Evolutionary conservation across 2,888 invertebrate species (phyloP).

Genomic region (Monoplex corrugatus): DNA sequence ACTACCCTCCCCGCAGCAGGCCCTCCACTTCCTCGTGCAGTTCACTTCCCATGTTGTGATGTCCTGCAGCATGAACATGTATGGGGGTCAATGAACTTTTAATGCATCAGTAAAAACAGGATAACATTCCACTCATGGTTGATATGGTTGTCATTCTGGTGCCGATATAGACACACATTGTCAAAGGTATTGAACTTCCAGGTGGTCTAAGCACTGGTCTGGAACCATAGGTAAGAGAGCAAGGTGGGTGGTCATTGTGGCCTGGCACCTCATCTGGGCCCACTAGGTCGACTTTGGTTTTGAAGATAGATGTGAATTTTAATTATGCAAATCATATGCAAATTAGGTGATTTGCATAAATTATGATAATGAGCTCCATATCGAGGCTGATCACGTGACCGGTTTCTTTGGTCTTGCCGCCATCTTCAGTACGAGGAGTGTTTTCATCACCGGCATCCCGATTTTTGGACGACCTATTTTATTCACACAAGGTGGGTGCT

Average conservation of each 20-base stretch:
- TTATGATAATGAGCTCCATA: slow-evolving; percentile 74
- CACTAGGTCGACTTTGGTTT: neutral
- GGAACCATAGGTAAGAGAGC: slow-evolving; percentile 18
- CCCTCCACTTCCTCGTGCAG: too few species aligned
- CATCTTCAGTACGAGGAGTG: slow-evolving; percentile 53
- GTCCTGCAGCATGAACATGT: too few species aligned
- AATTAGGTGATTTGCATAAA: slow-evolving; percentile 72
- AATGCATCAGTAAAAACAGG: too few species aligned
- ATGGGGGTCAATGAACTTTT: too few species aligned
- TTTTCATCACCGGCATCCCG: slow-evolving; percentile 15
- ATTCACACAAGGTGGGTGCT: slow-evolving; percentile 18
- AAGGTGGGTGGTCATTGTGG: slow-evolving; percentile 17
- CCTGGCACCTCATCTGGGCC: neutral
- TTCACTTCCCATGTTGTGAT: too few species aligned
- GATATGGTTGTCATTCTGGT: too few species aligned
- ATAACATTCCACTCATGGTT: too few species aligned
- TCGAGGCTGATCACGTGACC: slow-evolving; percentile 74
- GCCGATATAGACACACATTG: too few species aligned
- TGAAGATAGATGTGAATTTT: slow-evolving; percentile 35
- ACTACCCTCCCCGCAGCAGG: too few species aligned
- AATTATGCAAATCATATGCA: slow-evolving; percentile 71
- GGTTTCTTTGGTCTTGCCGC: slow-evolving; percentile 60
- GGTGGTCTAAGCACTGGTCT: neutral
- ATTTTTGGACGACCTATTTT: neutral
- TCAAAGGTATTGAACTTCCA: neutral